These are phyloP conservation scores for Xanthia togata DNA, from an alignment of 2,888 invertebrate species.

Conservation along the genomic window DNA sequence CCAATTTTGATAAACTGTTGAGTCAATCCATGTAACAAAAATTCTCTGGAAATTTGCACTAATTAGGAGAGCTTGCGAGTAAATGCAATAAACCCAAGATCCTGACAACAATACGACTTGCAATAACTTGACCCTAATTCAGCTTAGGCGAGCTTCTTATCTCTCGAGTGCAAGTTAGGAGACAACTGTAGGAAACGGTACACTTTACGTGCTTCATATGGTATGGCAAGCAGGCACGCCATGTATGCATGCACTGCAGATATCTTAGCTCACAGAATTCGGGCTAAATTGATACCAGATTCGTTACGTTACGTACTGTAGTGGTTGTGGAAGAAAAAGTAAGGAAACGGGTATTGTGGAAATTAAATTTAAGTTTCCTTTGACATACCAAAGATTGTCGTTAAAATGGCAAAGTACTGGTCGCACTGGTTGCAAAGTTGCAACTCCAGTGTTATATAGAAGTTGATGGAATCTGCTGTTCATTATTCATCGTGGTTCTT, in stretches of 20 bases:
- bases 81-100: constrained; percentile 2
- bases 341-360: background rate
- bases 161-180: constrained; percentile 48
- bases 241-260: constrained; percentile 35
- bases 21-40: background rate
- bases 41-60: background rate
- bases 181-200: constrained; percentile 58
- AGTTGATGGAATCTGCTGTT: background rate
- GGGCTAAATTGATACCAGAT: background rate
- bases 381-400: background rate
- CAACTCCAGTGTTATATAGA: background rate
- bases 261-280: constrained; percentile 8
- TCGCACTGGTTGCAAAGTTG: background rate
- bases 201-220: constrained; percentile 36
- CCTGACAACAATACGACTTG: constrained; percentile 17
- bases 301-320: background rate
- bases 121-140: constrained; percentile 49
- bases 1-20: constrained; percentile 5
- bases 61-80: background rate
- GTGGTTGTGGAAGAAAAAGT: background rate
- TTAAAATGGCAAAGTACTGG: background rate
- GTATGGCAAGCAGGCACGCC: constrained; percentile 50
- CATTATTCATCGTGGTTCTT: background rate
- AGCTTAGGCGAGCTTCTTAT: constrained; percentile 46
- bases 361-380: background rate